Percentiles rank a stretch among this genome's conserved stretches.
Conservation (phyloP, 2,888 invertebrate species). For the Lomographa bimaculata region DNA sequence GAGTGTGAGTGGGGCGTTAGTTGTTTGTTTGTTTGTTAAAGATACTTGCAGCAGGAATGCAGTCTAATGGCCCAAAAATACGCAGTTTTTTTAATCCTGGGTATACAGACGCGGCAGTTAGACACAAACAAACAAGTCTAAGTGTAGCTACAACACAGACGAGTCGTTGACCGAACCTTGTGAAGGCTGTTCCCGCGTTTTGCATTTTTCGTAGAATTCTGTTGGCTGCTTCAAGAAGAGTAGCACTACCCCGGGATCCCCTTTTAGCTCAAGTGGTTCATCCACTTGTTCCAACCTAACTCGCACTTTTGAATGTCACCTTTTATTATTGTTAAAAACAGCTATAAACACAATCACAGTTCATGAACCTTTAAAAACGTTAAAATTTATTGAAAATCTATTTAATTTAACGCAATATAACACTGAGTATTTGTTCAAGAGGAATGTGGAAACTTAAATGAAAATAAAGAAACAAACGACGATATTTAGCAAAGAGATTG, state of each 20-base stretch:
- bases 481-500: conserved; percentile 38
- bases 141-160: conserved; percentile 47
- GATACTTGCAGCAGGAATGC: too few species aligned
- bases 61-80: too few species aligned
- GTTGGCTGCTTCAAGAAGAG: conserved; percentile 81
- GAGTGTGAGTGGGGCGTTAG: too few species aligned
- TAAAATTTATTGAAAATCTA: conserved; percentile 32
- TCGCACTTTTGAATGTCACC: conserved; percentile 55
- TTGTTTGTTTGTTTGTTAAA: too few species aligned
- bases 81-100: too few species aligned
- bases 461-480: conserved; percentile 48
- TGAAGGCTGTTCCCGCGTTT: conserved; percentile 83
- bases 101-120: conserved; percentile 21
- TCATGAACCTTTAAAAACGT: conserved; percentile 54
- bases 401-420: conserved; percentile 35
- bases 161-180: conserved; percentile 80
- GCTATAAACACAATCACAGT: conserved; percentile 70
- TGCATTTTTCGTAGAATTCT: conserved; percentile 79
- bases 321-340: conserved; percentile 65
- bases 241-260: conserved; percentile 82
- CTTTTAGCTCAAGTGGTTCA: conserved; percentile 81
- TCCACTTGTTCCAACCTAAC: conserved; percentile 80
- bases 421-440: conserved; percentile 34
- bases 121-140: conserved; percentile 47
- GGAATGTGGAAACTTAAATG: conserved; percentile 58